A percentile compares a stretch with the other conserved stretches of the same genome.
Evolutionary conservation across 2,113 vertebrate species (phyloP).

Genomic region (Hemiprocne comata): DNA sequence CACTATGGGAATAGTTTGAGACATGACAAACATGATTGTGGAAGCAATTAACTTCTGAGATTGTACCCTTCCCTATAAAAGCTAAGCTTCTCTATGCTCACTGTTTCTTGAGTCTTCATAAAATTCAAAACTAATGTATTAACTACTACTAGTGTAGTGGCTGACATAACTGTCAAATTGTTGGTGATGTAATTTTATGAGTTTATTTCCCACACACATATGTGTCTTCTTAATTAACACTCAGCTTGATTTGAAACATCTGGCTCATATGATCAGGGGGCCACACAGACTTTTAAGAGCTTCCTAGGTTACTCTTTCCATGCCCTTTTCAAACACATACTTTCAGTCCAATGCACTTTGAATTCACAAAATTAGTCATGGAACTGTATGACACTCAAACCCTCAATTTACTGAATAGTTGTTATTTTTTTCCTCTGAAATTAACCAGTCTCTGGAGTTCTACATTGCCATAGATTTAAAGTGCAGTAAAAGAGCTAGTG

Average conservation of each 20-base stretch:
- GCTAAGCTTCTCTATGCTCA: neutral
- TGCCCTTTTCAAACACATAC: conserved; percentile 26
- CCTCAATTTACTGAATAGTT: neutral
- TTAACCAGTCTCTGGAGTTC: conserved; percentile 1
- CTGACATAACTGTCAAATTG: conserved; percentile 12
- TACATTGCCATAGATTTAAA: conserved; percentile 19
- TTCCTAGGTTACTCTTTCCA: conserved; percentile 54
- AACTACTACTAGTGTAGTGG: neutral
- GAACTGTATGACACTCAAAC: neutral
- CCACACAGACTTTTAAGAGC: conserved; percentile 51
- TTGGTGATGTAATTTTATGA: neutral
- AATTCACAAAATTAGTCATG: neutral
- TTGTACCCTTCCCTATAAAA: neutral
- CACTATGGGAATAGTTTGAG: conserved; percentile 21
- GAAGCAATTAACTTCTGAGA: conserved; percentile 28
- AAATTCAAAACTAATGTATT: conserved; percentile 36
- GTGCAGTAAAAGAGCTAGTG: neutral
- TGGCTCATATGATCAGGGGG: conserved; percentile 24
- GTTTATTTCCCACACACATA: conserved; percentile 42
- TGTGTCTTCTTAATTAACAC: conserved; percentile 56
- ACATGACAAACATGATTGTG: neutral
- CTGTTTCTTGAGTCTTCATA: conserved; percentile 4
- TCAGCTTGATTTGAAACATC: conserved; percentile 54
- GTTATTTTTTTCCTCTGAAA: neutral
- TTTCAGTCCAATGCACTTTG: conserved; percentile 12